Conservation (phyloP, 1,140 invertebrate genomes). For the Procambarus virginalis region DNA sequence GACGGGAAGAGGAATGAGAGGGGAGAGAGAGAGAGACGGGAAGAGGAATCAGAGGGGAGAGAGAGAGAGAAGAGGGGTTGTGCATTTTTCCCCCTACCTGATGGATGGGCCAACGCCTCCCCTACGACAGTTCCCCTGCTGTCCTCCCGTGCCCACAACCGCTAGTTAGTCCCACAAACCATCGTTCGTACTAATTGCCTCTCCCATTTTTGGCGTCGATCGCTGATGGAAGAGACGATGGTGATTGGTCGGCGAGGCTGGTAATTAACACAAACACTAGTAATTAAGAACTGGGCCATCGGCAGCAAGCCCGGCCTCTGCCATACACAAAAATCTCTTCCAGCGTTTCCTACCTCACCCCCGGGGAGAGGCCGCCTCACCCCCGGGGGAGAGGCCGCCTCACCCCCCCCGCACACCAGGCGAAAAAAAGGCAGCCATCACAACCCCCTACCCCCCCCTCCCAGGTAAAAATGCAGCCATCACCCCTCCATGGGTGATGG, state of each 20-base stretch:
- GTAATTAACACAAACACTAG: slow-evolving; percentile 40
- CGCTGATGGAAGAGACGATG: slow-evolving; percentile 30
- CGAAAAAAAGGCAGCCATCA: too few relatives aligned
- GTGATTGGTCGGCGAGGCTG: slow-evolving; percentile 17
- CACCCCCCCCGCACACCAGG: too few relatives aligned
- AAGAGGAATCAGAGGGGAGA: not conserved
- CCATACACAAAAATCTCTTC: not conserved
- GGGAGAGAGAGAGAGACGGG: slow-evolving; percentile 9
- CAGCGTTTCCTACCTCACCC: not conserved
- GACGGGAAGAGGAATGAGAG: not conserved
- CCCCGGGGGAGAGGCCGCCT: too few relatives aligned
- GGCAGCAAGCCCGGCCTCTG: not conserved
- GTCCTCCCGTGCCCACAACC: not conserved
- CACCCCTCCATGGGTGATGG: too few relatives aligned
- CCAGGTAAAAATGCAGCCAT: too few relatives aligned
- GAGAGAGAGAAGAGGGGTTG: slow-evolving; percentile 21
- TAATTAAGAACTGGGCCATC: slow-evolving; percentile 19
- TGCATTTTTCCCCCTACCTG: slow-evolving; percentile 35
- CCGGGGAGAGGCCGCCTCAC: not conserved
- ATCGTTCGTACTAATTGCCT: slow-evolving; percentile 43
- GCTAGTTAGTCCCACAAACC: slow-evolving; percentile 37
- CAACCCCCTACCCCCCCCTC: too few relatives aligned
- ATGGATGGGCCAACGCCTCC: slow-evolving; percentile 17
- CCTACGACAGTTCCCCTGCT: not conserved
- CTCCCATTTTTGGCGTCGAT: slow-evolving; percentile 22